Conservation (phyloP, 2,888 invertebrate genomes). For the Trachelus troglodyta region DNA sequence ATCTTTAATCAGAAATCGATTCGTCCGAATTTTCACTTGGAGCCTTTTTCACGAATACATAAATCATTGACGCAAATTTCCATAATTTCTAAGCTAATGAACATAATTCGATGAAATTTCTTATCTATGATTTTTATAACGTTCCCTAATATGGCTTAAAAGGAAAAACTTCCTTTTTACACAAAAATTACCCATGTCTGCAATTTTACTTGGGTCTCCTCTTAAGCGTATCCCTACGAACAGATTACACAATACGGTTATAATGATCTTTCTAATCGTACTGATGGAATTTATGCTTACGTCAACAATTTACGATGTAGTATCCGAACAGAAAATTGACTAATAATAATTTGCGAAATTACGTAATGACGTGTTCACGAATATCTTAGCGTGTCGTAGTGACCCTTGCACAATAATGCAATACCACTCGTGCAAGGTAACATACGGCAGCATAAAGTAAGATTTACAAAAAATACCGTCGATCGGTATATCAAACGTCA, state of each 20-base stretch:
- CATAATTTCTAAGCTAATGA: too few relatives aligned
- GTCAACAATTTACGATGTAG: neutral
- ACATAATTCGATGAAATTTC: too few relatives aligned
- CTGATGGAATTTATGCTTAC: neutral
- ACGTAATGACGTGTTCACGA: neutral
- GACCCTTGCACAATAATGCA: neutral
- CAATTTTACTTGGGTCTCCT: neutral
- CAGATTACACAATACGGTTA: neutral
- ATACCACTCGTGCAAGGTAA: neutral
- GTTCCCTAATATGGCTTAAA: too few relatives aligned
- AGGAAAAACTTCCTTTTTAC: too few relatives aligned
- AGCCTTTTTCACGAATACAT: too few relatives aligned
- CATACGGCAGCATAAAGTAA: neutral
- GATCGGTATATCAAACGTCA: neutral
- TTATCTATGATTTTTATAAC: too few relatives aligned
- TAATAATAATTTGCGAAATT: neutral
- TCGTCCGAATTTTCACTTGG: too few relatives aligned
- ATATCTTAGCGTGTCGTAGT: neutral
- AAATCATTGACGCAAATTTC: too few relatives aligned
- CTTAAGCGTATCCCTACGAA: neutral
- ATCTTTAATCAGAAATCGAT: too few relatives aligned
- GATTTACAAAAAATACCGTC: neutral
- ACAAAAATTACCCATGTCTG: too few relatives aligned
- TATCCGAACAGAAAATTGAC: neutral
- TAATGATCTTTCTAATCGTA: neutral